phyloP scores from a whole-genome alignment of 2,797 vertebrate species.

The Micropoecilia bifurca region DNA sequence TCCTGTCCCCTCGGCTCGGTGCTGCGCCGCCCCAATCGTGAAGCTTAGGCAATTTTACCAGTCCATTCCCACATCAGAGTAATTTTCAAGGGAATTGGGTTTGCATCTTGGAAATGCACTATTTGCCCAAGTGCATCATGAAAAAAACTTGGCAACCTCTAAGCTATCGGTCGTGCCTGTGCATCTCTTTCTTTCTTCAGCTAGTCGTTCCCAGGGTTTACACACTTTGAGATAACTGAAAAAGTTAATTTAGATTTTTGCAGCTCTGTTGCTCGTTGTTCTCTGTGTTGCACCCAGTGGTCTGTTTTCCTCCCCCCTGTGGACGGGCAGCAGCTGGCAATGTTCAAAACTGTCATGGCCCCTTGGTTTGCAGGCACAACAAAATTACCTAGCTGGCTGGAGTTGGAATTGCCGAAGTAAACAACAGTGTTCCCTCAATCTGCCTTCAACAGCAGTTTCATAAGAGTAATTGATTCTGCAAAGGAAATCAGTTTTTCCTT shows the following conservation, averaged over 20 bases:
- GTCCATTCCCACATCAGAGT: slow-evolving; percentile 42
- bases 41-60: slow-evolving; percentile 69
- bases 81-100: slow-evolving; percentile 52
- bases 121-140: slow-evolving; percentile 40
- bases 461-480: slow-evolving; percentile 25
- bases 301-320: slow-evolving; percentile 40
- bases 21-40: slow-evolving; percentile 42
- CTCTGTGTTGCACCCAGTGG: slow-evolving; percentile 47
- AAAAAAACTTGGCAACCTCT: slow-evolving; percentile 59
- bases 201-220: slow-evolving; percentile 31
- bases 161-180: slow-evolving; percentile 43
- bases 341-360: slow-evolving; percentile 43
- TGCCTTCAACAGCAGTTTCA: slow-evolving; percentile 31
- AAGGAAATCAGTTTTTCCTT: neutral
- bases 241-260: slow-evolving; percentile 38
- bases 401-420: slow-evolving; percentile 37
- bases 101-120: slow-evolving; percentile 40
- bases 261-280: slow-evolving; percentile 36
- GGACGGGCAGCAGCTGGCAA: slow-evolving; percentile 61
- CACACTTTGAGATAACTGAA: slow-evolving; percentile 23
- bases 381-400: slow-evolving; percentile 52
- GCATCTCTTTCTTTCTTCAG: slow-evolving; percentile 21
- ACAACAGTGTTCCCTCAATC: slow-evolving; percentile 35
- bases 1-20: slow-evolving; percentile 60
- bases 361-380: slow-evolving; percentile 46